Evolutionary conservation across 2,888 invertebrate genomes (phyloP).

Genomic region (Halocaridina rubra): DNA sequence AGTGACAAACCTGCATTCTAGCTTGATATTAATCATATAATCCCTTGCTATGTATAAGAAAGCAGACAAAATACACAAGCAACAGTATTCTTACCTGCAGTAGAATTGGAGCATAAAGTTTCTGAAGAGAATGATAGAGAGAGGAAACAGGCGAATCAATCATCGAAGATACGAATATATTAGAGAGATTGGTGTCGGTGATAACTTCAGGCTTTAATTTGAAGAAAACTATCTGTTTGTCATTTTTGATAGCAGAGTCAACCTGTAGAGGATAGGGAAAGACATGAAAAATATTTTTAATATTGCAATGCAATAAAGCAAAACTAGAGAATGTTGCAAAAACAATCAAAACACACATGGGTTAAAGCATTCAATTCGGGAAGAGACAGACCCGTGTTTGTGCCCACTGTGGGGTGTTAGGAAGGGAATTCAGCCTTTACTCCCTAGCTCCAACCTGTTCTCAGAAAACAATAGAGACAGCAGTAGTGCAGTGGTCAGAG

Average conservation of each 20-base stretch:
- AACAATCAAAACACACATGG: neutral
- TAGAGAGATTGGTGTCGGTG: slow-evolving; percentile 74
- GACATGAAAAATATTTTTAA: neutral
- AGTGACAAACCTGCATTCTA: too few relatives aligned
- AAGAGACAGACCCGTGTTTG: too few relatives aligned
- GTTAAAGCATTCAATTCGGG: neutral
- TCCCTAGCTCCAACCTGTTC: too few relatives aligned
- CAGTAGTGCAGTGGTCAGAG: too few relatives aligned
- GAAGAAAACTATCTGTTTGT: slow-evolving; percentile 73
- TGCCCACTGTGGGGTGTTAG: too few relatives aligned
- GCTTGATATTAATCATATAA: too few relatives aligned
- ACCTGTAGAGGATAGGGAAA: slow-evolving; percentile 65
- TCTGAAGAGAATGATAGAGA: slow-evolving; percentile 75
- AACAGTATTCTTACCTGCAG: slow-evolving; percentile 68
- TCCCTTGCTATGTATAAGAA: too few relatives aligned
- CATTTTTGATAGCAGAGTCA: slow-evolving; percentile 68
- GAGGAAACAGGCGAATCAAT: slow-evolving; percentile 74
- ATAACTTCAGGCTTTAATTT: slow-evolving; percentile 74
- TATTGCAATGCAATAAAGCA: neutral
- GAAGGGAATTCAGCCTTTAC: too few relatives aligned
- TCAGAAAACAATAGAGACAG: too few relatives aligned
- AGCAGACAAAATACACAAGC: too few relatives aligned
- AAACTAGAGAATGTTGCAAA: neutral
- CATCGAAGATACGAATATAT: slow-evolving; percentile 74
- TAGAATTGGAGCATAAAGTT: slow-evolving; percentile 73